Evolutionary conservation across 2,113 vertebrate genomes (phyloP).

Genomic region (Elephantulus edwardii): DNA sequence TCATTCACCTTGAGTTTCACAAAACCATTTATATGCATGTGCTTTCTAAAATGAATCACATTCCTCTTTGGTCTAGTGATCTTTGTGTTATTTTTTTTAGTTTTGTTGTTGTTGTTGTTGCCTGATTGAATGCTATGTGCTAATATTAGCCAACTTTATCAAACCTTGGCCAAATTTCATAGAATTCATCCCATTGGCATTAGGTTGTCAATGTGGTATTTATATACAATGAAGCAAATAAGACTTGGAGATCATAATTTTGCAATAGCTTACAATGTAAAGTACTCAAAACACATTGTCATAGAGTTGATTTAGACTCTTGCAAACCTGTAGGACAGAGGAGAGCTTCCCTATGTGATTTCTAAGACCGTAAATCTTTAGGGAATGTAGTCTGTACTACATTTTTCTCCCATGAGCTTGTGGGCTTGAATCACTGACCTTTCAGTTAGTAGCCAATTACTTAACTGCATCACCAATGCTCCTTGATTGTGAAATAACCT

Average conservation of each 20-base stretch:
- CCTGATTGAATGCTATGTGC: neutral
- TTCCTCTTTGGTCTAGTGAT: neutral
- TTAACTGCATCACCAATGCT: neutral
- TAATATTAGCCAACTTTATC: neutral
- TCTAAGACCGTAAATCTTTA: neutral
- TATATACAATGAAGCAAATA: neutral
- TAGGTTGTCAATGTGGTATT: neutral
- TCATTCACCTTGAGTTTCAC: no score
- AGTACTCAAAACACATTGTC: neutral
- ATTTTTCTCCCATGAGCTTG: neutral
- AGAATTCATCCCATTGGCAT: neutral
- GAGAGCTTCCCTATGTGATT: neutral
- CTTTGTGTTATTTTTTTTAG: neutral
- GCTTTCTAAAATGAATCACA: no score
- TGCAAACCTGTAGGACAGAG: neutral
- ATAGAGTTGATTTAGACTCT: neutral
- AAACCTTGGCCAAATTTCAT: neutral
- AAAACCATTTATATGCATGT: no score
- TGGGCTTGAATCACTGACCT: neutral
- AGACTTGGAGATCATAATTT: neutral
- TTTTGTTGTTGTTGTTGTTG: no score
- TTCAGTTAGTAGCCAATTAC: neutral
- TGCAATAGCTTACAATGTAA: neutral
- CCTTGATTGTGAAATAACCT: neutral
- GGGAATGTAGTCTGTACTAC: neutral